These are phyloP conservation scores for Callyntrura guangdongensis DNA, from an alignment of 2,888 invertebrate species.

Conservation along the genomic window DNA sequence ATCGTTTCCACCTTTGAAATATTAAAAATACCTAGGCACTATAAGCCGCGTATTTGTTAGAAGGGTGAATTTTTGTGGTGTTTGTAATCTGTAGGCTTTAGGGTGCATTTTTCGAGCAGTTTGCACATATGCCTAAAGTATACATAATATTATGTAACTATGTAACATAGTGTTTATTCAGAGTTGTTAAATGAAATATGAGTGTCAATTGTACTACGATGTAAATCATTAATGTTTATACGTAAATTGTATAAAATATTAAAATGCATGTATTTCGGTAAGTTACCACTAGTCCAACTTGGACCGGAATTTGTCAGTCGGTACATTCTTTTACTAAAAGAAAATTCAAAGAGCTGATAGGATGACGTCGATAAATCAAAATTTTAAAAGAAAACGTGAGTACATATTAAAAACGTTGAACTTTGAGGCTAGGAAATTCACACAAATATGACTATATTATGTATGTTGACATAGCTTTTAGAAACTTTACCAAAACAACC, in stretches of 20 bases:
- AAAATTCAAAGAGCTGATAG: slow-evolving; percentile 22
- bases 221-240: slow-evolving; percentile 29
- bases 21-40: background rate
- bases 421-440: slow-evolving; percentile 3
- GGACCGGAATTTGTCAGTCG: background rate
- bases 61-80: background rate
- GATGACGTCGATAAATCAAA: slow-evolving; percentile 24
- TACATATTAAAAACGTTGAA: slow-evolving; percentile 3
- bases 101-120: background rate
- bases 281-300: slow-evolving; percentile 1
- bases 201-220: slow-evolving; percentile 7
- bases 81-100: slow-evolving; percentile 30
- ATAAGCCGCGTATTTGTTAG: background rate
- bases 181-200: background rate
- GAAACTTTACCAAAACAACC: background rate
- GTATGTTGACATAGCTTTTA: background rate
- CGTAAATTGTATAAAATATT: background rate
- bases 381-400: background rate
- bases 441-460: background rate
- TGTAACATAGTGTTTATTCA: background rate
- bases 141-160: no score
- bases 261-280: background rate
- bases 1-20: slow-evolving; percentile 30
- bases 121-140: background rate
- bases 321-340: background rate